A percentile compares a stretch with the other conserved stretches of the same genome.
These are phyloP conservation scores for Chaenocephalus aceratus DNA, from an alignment of 2,113 vertebrate species.

Conservation along the genomic window DNA sequence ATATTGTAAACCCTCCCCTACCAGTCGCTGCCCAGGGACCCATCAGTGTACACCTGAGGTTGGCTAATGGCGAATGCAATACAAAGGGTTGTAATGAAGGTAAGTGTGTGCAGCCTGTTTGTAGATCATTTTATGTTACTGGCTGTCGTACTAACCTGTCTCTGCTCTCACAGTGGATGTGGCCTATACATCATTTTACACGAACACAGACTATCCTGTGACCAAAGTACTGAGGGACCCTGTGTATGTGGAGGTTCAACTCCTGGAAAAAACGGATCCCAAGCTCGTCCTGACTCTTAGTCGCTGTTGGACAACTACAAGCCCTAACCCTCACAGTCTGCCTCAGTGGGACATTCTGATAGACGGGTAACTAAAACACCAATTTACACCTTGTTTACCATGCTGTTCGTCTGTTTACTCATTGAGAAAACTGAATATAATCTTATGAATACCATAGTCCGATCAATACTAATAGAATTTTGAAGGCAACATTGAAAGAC, in stretches of 20 bases:
- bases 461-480: background rate
- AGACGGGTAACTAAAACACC: constrained; percentile 59
- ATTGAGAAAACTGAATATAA: background rate
- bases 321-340: constrained; percentile 48
- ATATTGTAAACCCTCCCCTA: background rate
- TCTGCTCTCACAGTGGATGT: constrained; percentile 59
- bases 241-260: constrained; percentile 85
- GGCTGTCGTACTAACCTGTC: background rate
- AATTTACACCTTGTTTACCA: background rate
- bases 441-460: too few species aligned
- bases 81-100: constrained; percentile 78
- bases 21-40: constrained; percentile 62
- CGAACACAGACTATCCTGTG: constrained; percentile 75
- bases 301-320: constrained; percentile 71
- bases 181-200: constrained; percentile 76
- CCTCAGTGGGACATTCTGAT: constrained; percentile 76
- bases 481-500: too few species aligned
- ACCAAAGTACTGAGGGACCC: constrained; percentile 82
- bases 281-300: constrained; percentile 72
- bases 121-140: constrained; percentile 1
- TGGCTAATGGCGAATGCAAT: constrained; percentile 75
- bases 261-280: constrained; percentile 85
- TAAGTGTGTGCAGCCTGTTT: constrained; percentile 35
- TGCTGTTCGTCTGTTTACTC: background rate
- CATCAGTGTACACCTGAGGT: constrained; percentile 66